phyloP scores from a whole-genome alignment of 2,888 invertebrate genomes.

The Tipula confusa region DNA sequence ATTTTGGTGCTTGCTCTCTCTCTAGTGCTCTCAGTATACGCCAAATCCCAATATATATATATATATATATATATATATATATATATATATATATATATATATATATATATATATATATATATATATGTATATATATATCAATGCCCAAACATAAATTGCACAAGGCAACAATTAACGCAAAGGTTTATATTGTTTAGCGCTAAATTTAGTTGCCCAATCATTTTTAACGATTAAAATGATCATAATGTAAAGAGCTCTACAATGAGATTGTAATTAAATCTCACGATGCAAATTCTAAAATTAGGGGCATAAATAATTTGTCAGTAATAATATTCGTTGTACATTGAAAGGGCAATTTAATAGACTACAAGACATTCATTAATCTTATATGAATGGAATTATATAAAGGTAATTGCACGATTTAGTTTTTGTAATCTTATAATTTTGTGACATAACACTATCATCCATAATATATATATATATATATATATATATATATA shows the following conservation, averaged over 20 bases:
- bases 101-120: no score
- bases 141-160: neutral
- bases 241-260: neutral
- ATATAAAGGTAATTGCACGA: no score
- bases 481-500: no score
- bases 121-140: neutral
- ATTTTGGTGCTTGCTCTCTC: no score
- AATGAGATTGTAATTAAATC: neutral
- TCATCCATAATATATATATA: no score
- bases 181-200: neutral
- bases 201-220: neutral
- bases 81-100: neutral
- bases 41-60: no score
- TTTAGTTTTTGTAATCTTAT: no score
- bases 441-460: no score
- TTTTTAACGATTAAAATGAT: neutral
- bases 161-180: neutral
- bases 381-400: neutral
- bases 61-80: no score
- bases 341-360: neutral
- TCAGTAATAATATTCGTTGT: neutral
- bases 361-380: neutral
- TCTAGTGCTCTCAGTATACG: no score
- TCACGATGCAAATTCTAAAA: neutral
- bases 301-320: neutral